Base-by-base conservation (phyloP, 2,888 invertebrate species). In the Andrena trimmerana region DNA sequence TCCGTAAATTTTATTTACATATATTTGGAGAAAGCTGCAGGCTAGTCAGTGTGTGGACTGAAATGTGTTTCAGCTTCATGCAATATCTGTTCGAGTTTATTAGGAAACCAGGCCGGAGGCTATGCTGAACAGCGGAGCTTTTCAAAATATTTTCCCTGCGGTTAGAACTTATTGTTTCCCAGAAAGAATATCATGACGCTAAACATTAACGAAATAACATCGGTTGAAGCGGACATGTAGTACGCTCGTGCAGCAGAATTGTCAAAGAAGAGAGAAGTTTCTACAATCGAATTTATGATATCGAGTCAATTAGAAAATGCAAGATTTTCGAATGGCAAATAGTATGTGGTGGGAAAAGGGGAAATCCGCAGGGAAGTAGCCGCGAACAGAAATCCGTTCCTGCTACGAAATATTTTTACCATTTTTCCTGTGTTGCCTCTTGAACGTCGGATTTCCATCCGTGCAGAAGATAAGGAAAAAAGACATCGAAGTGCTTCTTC, bases 381-480 rank as follows among this genome's bases (percentile, higher is more conserved):
- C 27, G 48, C 3, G 59, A 59, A 60, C 31, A 20, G 67, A 52
- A 62, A 42, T 24, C 48, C 27, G 48, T 48, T 29, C 16, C 2
- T 8, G 24, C 20, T 13, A 62, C 8, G 50, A 68, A 72, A 63
- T 50, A 72, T 60, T 72, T 72, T 72, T 63, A 27, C 36, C 66
- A 76, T 59, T 76, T 70, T 74, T 29, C 57, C 59, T 20, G 27
- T 27, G 63, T 33, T 69, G 59, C 63, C 31, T 63, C 63, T 72
- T 59, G 60, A 48, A 76, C 42, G 83, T 67, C 70, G 63, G 70
- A 81, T 72, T 77, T 77, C 42, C 81, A 66, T 20, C 59, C 67
- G 60, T 27, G 67, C 67, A 48, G 50, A 50, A 74, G 67, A 54
- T 20, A 59, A 65, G 66, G 31, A 69, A 83, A 78, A 76, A 42